phyloP scores from a whole-genome alignment of 2,797 vertebrate species.

The Petrocephalus sullivani region DNA sequence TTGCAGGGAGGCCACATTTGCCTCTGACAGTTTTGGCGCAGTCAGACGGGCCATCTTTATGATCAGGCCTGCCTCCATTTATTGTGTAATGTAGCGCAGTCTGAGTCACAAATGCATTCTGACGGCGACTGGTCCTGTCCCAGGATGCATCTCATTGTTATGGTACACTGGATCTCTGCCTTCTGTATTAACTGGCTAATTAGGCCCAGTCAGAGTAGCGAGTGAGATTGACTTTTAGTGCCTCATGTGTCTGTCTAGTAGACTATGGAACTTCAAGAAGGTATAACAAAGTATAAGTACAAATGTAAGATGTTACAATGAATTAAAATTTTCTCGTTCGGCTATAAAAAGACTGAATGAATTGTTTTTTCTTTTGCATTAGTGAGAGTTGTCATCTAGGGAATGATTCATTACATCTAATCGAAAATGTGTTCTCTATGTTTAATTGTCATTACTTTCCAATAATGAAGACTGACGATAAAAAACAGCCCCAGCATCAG shows the following conservation, averaged over 20 bases:
- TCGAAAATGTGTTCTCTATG: not conserved
- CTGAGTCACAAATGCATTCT: not conserved
- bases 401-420: not conserved
- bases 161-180: not conserved
- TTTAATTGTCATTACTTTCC: not conserved
- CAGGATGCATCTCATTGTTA: conserved; percentile 14
- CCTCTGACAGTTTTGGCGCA: not conserved
- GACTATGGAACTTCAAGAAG: not conserved
- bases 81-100: not conserved
- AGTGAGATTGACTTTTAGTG: not conserved
- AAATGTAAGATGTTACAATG: not conserved
- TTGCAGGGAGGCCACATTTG: not conserved
- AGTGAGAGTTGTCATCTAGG: not conserved
- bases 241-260: not conserved
- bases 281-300: not conserved
- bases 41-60: not conserved
- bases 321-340: not conserved
- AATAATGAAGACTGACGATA: not conserved
- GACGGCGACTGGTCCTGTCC: not conserved
- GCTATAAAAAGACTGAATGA: not conserved
- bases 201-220: not conserved
- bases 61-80: conserved; percentile 14
- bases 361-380: not conserved
- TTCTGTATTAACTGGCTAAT: conserved; percentile 9
- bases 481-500: not conserved